phyloP scores from a whole-genome alignment of 2,888 invertebrate genomes.

The Dendrolimus houi region DNA sequence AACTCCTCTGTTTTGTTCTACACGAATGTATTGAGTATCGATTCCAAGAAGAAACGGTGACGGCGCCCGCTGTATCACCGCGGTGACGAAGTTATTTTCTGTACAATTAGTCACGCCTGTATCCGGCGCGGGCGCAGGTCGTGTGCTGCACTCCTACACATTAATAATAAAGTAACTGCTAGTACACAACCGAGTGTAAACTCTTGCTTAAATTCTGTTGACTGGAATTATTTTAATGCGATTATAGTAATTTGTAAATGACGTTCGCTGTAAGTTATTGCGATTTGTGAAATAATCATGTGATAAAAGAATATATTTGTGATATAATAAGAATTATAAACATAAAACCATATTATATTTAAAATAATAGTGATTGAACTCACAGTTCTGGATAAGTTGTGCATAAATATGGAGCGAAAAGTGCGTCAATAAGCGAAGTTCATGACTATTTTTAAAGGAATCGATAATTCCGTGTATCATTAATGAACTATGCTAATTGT shows the following conservation, averaged over 20 bases:
- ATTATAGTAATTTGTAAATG: no score
- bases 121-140: slow-evolving; percentile 62
- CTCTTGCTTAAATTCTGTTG: no score
- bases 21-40: slow-evolving; percentile 34
- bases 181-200: no score
- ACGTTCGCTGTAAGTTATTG: no score
- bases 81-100: slow-evolving; percentile 74
- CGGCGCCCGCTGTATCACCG: slow-evolving; percentile 57
- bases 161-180: slow-evolving; percentile 12
- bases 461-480: neutral
- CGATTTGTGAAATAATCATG: no score
- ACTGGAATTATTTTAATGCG: no score
- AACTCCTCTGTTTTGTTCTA: slow-evolving; percentile 3
- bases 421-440: slow-evolving; percentile 13
- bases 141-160: slow-evolving; percentile 21
- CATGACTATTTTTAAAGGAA: neutral
- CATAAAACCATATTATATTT: no score
- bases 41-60: slow-evolving; percentile 66
- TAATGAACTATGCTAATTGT: neutral
- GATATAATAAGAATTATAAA: no score
- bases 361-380: neutral
- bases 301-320: no score
- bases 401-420: slow-evolving; percentile 12
- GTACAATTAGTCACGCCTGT: slow-evolving; percentile 72
- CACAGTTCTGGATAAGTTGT: neutral